phyloP scores from a whole-genome alignment of 2,797 vertebrate species.

The Prionace glauca region DNA sequence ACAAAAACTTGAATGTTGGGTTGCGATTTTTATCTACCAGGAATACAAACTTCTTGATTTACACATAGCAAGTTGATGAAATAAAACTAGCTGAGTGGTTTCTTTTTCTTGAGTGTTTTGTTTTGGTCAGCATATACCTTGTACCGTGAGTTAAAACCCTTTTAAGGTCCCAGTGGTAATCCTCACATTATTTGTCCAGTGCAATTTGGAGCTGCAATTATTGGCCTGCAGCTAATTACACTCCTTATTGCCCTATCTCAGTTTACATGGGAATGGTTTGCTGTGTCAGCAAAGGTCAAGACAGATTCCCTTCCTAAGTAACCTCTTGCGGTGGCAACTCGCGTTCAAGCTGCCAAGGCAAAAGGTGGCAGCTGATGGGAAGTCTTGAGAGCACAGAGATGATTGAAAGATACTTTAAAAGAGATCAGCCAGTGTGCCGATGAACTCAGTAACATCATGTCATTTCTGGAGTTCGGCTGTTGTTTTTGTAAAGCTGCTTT shows the following conservation, averaged over 20 bases:
- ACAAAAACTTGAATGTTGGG: not conserved
- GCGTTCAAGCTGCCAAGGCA: constrained; percentile 40
- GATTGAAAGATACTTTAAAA: constrained; percentile 30
- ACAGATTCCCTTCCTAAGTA: constrained; percentile 48
- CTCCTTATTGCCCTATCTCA: constrained; percentile 54
- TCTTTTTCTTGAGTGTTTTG: no score
- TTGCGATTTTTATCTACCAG: not conserved
- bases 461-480: constrained; percentile 13
- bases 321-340: constrained; percentile 39
- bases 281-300: constrained; percentile 26
- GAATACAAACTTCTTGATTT: not conserved
- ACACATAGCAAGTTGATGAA: constrained; percentile 5
- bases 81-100: not conserved
- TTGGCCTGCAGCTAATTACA: constrained; percentile 68
- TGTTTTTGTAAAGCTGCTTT: constrained; percentile 29
- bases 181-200: constrained; percentile 64
- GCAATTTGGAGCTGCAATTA: constrained; percentile 65
- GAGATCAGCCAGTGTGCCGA: not conserved
- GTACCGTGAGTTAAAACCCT: not conserved
- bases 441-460: not conserved
- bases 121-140: not conserved
- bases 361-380: constrained; percentile 42
- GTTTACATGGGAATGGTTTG: constrained; percentile 59
- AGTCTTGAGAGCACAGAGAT: not conserved
- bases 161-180: constrained; percentile 51